A percentile compares a stretch with the other conserved stretches of the same genome.
These are phyloP conservation scores for Semicossyphus pulcher DNA, from an alignment of 2,113 vertebrate species.

Conservation along the genomic window DNA sequence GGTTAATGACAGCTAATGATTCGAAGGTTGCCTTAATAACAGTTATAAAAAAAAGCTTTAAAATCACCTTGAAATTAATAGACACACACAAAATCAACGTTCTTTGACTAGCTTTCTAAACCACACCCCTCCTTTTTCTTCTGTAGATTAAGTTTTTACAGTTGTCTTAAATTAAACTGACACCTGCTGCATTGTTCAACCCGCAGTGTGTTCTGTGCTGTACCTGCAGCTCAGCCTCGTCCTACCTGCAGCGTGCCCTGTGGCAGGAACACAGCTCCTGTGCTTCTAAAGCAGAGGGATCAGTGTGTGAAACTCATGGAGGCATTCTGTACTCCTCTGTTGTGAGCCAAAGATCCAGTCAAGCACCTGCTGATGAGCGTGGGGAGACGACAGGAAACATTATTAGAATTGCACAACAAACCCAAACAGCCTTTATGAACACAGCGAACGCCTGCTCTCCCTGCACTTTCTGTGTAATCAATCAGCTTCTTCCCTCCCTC, in stretches of 20 bases:
- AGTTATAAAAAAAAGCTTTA: too few relatives aligned
- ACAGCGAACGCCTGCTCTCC: neutral
- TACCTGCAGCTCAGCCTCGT: neutral
- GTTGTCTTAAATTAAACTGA: neutral
- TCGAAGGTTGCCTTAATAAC: too few relatives aligned
- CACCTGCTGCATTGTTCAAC: neutral
- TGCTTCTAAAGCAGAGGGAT: neutral
- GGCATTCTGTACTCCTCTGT: neutral
- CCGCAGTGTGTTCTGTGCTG: neutral
- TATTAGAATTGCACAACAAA: neutral
- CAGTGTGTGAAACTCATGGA: neutral
- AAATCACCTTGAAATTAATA: too few relatives aligned
- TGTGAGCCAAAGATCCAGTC: neutral
- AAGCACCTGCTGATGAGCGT: constrained; percentile 24
- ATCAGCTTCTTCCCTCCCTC: constrained; percentile 15
- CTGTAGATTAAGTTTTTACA: too few relatives aligned
- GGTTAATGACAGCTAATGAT: too few relatives aligned
- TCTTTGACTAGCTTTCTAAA: too few relatives aligned
- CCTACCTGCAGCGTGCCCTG: neutral
- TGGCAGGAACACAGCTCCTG: neutral
- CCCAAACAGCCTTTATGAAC: neutral
- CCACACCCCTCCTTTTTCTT: too few relatives aligned
- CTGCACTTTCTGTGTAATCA: constrained; percentile 39
- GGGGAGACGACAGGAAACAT: constrained; percentile 30
- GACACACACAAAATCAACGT: too few relatives aligned